A percentile compares a stretch with the other conserved stretches of the same genome.
phyloP scores from a whole-genome alignment of 2,888 invertebrate species.

The Disparrhopalites patrizii region DNA sequence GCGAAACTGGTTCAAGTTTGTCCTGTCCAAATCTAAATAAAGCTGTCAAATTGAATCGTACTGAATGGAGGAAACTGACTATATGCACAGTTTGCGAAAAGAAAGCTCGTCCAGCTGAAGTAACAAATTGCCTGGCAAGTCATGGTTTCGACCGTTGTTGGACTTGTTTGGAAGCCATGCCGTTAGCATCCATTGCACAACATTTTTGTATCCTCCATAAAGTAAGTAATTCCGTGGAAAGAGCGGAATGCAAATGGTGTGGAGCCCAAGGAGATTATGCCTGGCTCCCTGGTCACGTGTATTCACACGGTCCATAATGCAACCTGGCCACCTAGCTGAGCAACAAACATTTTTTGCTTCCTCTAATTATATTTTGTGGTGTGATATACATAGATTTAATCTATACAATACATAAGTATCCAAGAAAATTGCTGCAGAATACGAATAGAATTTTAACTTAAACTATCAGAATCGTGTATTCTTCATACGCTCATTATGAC shows the following conservation, averaged over 20 bases:
- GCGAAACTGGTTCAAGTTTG: neutral
- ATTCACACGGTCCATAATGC: too few species aligned
- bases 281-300: neutral
- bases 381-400: too few species aligned
- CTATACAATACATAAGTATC: too few species aligned
- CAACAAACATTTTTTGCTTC: neutral
- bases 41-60: neutral
- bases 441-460: neutral
- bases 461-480: neutral
- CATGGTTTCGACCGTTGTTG: neutral
- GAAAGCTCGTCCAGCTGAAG: neutral
- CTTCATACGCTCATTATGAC: neutral
- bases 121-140: neutral
- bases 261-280: neutral
- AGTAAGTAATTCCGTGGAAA: neutral
- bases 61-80: neutral
- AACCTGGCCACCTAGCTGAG: neutral
- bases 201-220: neutral
- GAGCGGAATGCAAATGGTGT: neutral
- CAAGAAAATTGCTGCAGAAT: neutral
- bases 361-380: neutral
- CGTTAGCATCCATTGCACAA: too few species aligned
- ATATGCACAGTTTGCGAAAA: neutral
- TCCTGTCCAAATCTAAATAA: neutral
- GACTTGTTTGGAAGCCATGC: neutral